Evolutionary conservation across 1,140 invertebrate species (phyloP).

Genomic region (Triops cancriformis): DNA sequence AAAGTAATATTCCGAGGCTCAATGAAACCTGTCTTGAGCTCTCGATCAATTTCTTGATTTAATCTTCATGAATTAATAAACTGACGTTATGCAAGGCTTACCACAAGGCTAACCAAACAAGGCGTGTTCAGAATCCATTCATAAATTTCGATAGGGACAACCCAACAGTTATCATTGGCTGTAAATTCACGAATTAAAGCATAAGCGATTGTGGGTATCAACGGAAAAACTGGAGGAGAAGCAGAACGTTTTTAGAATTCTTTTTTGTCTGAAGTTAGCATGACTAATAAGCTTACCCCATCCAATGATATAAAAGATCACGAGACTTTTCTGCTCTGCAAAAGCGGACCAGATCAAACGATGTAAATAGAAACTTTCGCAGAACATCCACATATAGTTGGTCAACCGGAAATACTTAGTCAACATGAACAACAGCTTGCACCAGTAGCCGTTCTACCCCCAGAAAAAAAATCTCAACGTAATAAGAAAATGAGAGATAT

Average conservation of each 20-base stretch:
- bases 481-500: neutral
- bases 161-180: slow-evolving; percentile 41
- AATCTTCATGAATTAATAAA: too few species aligned
- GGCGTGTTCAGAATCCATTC: slow-evolving; percentile 47
- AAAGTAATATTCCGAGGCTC: neutral
- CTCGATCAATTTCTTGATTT: too few species aligned
- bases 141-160: slow-evolving; percentile 38
- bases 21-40: neutral
- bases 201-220: slow-evolving; percentile 41
- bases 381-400: slow-evolving; percentile 56
- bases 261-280: neutral
- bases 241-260: neutral
- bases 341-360: slow-evolving; percentile 47
- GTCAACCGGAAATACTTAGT: slow-evolving; percentile 46
- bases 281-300: slow-evolving; percentile 43
- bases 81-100: slow-evolving; percentile 35
- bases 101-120: slow-evolving; percentile 44
- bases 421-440: slow-evolving; percentile 42
- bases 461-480: slow-evolving; percentile 18
- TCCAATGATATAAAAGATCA: slow-evolving; percentile 45
- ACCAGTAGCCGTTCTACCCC: slow-evolving; percentile 40
- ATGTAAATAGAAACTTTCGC: slow-evolving; percentile 48
- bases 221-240: slow-evolving; percentile 40
- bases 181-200: slow-evolving; percentile 34
- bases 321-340: slow-evolving; percentile 43